Percentiles rank a stretch among this genome's conserved stretches.
These are phyloP conservation scores for Palloptera scutellata DNA, from an alignment of 2,888 invertebrate genomes.

Conservation along the genomic window DNA sequence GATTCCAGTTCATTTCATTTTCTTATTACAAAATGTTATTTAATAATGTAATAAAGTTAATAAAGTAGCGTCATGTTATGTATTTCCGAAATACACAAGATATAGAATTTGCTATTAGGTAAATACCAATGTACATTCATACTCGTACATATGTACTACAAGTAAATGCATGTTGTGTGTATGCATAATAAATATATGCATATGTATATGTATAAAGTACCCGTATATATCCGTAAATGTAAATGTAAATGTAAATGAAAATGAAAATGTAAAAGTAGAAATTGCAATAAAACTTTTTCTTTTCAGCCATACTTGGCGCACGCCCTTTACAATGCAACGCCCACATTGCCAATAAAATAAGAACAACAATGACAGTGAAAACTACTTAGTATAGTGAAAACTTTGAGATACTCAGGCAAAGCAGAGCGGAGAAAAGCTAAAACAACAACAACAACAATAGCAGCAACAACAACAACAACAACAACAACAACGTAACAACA, in stretches of 20 bases:
- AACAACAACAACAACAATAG: slow-evolving; percentile 13
- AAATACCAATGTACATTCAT: no score
- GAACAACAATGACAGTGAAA: slow-evolving; percentile 15
- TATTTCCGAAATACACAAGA: no score
- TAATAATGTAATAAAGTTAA: no score
- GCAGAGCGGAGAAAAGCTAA: slow-evolving; percentile 29
- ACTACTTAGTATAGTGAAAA: slow-evolving; percentile 1
- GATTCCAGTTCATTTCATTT: no score
- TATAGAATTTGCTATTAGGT: no score
- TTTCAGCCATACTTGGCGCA: background rate
- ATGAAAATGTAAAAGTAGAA: background rate
- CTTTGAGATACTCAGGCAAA: slow-evolving; percentile 5
- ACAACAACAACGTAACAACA: slow-evolving; percentile 5
- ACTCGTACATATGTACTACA: background rate
- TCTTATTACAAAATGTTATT: no score
- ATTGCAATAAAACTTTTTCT: background rate
- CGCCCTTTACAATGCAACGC: slow-evolving; percentile 15
- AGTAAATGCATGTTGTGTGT: no score
- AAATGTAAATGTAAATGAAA: slow-evolving; percentile 15
- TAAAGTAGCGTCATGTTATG: no score
- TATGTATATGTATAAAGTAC: background rate
- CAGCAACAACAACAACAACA: no score
- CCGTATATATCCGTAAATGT: background rate
- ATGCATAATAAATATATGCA: background rate
- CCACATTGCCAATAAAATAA: slow-evolving; percentile 9